phyloP scores from a whole-genome alignment of 2,797 vertebrate species.

The Glyptemys insculpta region DNA sequence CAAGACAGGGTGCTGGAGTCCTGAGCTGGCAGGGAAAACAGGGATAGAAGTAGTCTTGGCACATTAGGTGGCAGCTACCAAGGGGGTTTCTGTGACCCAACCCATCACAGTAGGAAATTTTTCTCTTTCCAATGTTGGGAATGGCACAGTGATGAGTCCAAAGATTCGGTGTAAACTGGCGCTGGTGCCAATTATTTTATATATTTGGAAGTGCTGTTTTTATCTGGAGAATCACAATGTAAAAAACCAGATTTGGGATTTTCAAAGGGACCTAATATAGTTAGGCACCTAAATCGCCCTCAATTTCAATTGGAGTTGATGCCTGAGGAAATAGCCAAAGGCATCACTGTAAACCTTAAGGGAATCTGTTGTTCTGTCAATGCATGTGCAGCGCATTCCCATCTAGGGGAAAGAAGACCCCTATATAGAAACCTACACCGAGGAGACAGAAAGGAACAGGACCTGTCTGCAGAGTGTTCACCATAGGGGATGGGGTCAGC shows the following conservation, averaged over 20 bases:
- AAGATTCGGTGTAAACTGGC: constrained; percentile 38
- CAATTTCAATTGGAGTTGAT: neutral
- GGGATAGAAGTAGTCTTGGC: too few species aligned
- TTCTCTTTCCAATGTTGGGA: constrained; percentile 26
- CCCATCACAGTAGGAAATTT: neutral
- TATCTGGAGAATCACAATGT: neutral
- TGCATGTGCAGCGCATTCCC: neutral
- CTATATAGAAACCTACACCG: neutral
- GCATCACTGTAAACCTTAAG: neutral
- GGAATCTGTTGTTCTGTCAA: accelerated
- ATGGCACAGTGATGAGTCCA: constrained; percentile 55
- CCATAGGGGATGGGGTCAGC: accelerated
- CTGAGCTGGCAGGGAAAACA: too few species aligned
- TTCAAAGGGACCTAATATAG: neutral
- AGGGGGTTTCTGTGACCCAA: too few species aligned
- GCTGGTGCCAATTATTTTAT: neutral
- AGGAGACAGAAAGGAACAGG: neutral
- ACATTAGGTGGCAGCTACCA: too few species aligned
- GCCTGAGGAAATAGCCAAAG: neutral
- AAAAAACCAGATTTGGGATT: neutral
- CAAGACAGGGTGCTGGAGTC: too few species aligned
- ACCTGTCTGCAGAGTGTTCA: neutral
- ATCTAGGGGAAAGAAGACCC: neutral
- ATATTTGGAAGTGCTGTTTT: neutral
- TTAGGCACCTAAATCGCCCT: constrained; percentile 10